These are phyloP conservation scores for Diorhabda carinulata DNA, from an alignment of 1,140 invertebrate genomes.

Conservation along the genomic window DNA sequence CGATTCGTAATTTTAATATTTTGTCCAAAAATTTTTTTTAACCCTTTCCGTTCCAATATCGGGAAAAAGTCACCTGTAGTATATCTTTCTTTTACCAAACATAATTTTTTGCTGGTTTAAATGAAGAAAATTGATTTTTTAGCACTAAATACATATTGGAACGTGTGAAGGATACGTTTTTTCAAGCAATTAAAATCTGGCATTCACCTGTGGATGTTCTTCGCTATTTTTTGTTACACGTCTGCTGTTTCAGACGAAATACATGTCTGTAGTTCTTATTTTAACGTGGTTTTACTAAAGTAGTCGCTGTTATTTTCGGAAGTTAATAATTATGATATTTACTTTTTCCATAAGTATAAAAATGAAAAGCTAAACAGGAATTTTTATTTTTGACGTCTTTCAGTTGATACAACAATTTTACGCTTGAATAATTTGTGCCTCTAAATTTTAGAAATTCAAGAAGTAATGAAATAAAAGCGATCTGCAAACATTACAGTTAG, in stretches of 20 bases:
- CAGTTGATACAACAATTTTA: slow-evolving; percentile 6
- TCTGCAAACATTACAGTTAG: too few species aligned
- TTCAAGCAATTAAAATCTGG: slow-evolving; percentile 5
- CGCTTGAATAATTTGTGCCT: neutral
- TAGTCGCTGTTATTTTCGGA: slow-evolving; percentile 4
- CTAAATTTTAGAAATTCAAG: too few species aligned
- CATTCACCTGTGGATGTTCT: neutral
- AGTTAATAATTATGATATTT: slow-evolving; percentile 8
- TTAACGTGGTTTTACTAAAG: slow-evolving; percentile 8
- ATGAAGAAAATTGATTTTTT: slow-evolving; percentile 6
- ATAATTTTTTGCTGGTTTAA: slow-evolving; percentile 9
- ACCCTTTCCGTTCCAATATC: slow-evolving; percentile 9
- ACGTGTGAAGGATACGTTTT: slow-evolving; percentile 3
- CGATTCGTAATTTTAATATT: too few species aligned
- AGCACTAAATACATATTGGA: slow-evolving; percentile 8
- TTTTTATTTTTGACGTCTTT: slow-evolving; percentile 5
- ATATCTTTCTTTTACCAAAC: slow-evolving; percentile 7
- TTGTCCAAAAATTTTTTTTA: neutral
- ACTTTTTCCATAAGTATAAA: slow-evolving; percentile 2
- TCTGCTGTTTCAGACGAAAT: slow-evolving; percentile 6
- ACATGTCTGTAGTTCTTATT: neutral
- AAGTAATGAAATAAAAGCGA: too few species aligned
- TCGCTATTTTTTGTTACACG: neutral
- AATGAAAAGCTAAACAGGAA: slow-evolving; percentile 4
- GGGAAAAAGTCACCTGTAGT: slow-evolving; percentile 10